phyloP scores from a whole-genome alignment of 2,888 invertebrate species.

The Cryptus viduatorius region DNA sequence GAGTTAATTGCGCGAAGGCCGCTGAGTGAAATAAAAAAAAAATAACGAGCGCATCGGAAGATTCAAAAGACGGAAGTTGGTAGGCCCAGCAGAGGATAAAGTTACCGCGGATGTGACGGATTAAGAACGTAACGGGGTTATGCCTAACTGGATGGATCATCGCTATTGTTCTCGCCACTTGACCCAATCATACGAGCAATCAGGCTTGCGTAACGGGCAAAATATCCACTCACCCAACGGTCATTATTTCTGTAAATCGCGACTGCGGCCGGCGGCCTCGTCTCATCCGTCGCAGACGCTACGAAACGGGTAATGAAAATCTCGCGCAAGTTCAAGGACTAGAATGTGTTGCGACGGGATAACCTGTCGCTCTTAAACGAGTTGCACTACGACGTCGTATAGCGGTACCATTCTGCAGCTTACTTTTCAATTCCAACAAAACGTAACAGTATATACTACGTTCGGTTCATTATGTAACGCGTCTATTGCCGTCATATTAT shows the following conservation, averaged over 20 bases:
- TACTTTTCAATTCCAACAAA: too few species aligned
- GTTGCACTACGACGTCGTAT: too few species aligned
- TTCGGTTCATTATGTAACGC: background rate
- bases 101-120: constrained; percentile 71
- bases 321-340: constrained; percentile 5
- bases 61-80: constrained; percentile 34
- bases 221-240: constrained; percentile 71
- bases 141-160: constrained; percentile 72
- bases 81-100: constrained; percentile 52
- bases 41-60: background rate
- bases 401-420: too few species aligned
- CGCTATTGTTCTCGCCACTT: constrained; percentile 83
- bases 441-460: background rate
- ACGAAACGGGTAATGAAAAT: background rate
- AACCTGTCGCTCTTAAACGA: background rate
- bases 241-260: constrained; percentile 58
- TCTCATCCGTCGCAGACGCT: constrained; percentile 21
- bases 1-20: background rate
- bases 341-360: background rate
- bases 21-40: background rate
- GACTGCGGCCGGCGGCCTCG: constrained; percentile 14
- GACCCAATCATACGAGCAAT: constrained; percentile 80
- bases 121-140: constrained; percentile 79
- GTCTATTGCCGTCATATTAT: background rate
- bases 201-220: constrained; percentile 79